Conservation (phyloP, 2,113 vertebrate genomes). For the Acrocephalus kingi region DNA sequence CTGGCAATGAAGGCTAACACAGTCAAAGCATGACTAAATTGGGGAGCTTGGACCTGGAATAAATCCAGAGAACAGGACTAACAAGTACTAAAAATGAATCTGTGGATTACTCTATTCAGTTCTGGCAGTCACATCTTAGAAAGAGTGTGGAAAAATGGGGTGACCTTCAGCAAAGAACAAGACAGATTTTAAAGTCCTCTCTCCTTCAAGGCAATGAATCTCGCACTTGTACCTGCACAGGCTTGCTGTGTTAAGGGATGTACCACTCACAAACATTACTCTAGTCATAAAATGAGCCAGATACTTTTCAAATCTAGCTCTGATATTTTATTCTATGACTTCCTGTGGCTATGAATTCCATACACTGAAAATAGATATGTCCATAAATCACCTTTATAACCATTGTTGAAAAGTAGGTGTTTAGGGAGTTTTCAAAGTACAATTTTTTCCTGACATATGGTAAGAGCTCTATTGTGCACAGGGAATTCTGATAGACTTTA, state of each 20-base stretch:
- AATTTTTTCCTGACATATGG: neutral
- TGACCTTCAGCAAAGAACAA: neutral
- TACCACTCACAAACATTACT: slow-evolving; percentile 3
- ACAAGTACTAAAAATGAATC: neutral
- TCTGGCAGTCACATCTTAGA: neutral
- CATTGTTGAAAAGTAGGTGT: neutral
- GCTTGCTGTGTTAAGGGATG: neutral
- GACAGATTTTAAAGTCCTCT: neutral
- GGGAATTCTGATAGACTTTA: neutral
- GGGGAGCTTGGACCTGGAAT: neutral
- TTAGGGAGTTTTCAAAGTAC: slow-evolving; percentile 39
- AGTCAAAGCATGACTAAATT: neutral
- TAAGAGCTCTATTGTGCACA: neutral
- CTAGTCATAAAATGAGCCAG: slow-evolving; percentile 12
- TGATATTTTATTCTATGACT: slow-evolving; percentile 7
- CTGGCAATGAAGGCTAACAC: neutral
- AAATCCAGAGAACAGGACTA: neutral
- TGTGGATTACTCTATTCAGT: neutral
- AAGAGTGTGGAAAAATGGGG: neutral
- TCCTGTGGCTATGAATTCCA: slow-evolving; percentile 20
- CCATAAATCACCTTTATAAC: slow-evolving; percentile 40
- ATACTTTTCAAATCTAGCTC: slow-evolving; percentile 27
- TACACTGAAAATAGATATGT: neutral
- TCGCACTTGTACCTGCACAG: neutral
- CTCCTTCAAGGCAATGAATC: neutral